Evolutionary conservation across 2,797 vertebrate genomes (phyloP).

Genomic region (Chrosomus eos): DNA sequence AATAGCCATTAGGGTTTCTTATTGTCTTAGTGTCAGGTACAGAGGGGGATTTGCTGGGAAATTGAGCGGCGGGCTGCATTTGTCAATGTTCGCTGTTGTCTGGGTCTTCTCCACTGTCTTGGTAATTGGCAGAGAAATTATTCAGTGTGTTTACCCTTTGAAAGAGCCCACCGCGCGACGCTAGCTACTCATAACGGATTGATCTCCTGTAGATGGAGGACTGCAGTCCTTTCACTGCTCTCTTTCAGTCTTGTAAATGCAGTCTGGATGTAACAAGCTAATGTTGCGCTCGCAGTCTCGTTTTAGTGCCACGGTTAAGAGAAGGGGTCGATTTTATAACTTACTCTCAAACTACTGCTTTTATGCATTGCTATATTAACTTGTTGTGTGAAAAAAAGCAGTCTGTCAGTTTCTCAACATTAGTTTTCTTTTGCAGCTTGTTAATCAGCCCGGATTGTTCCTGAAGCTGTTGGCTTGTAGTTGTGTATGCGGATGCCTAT

Average conservation of each 20-base stretch:
- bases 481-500: neutral
- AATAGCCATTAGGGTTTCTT: slow-evolving; percentile 76
- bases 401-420: neutral
- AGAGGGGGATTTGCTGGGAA: slow-evolving; percentile 64
- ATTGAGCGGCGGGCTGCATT: slow-evolving; percentile 75
- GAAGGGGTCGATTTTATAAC: slow-evolving; percentile 33
- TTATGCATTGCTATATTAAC: slow-evolving; percentile 26
- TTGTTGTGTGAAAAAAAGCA: slow-evolving; percentile 17
- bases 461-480: neutral
- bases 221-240: slow-evolving; percentile 24
- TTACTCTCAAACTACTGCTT: slow-evolving; percentile 10
- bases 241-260: slow-evolving; percentile 29
- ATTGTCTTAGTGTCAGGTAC: slow-evolving; percentile 76
- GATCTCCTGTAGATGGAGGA: slow-evolving; percentile 65
- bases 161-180: slow-evolving; percentile 57
- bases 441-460: neutral
- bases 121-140: slow-evolving; percentile 81
- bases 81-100: slow-evolving; percentile 76
- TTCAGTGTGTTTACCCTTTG: slow-evolving; percentile 72
- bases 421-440: neutral
- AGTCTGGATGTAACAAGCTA: slow-evolving; percentile 28
- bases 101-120: slow-evolving; percentile 67
- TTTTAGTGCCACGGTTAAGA: neutral
- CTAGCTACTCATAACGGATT: slow-evolving; percentile 60
- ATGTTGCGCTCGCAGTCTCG: slow-evolving; percentile 61